A percentile compares a stretch with the other conserved stretches of the same genome.
These are phyloP conservation scores for Pelusios castaneus DNA, from an alignment of 2,113 vertebrate genomes.

Conservation along the genomic window DNA sequence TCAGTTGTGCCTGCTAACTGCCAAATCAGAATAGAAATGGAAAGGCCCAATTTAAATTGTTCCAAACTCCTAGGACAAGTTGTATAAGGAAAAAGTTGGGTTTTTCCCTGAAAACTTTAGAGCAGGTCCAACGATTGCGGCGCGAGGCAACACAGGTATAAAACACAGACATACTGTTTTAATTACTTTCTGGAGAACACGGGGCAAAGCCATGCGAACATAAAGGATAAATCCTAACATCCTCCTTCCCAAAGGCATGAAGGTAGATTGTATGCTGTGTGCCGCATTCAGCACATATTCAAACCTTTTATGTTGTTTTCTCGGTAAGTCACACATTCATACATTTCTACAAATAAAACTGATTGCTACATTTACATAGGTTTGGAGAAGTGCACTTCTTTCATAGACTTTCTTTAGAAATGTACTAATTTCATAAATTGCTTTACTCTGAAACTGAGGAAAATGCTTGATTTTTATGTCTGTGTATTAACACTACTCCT, in stretches of 20 bases:
- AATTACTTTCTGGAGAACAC: neutral
- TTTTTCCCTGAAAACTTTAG: neutral
- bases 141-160: neutral
- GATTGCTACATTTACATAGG: too few relatives aligned
- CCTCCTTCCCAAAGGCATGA: neutral
- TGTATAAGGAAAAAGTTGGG: neutral
- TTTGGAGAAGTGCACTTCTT: too few relatives aligned
- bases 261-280: neutral
- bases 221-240: neutral
- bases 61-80: neutral
- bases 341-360: too few relatives aligned
- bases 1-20: neutral
- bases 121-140: neutral
- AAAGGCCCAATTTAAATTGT: neutral
- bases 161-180: neutral
- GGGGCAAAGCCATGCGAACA: neutral
- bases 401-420: neutral
- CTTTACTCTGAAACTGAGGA: neutral
- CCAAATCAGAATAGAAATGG: neutral
- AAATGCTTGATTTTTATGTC: neutral
- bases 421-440: neutral
- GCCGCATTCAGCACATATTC: too few relatives aligned
- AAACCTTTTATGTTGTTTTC: too few relatives aligned
- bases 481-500: neutral
- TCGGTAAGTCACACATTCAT: too few relatives aligned